Base-by-base conservation (phyloP, 2,797 vertebrate genomes). In the Manis crassicaudata region DNA sequence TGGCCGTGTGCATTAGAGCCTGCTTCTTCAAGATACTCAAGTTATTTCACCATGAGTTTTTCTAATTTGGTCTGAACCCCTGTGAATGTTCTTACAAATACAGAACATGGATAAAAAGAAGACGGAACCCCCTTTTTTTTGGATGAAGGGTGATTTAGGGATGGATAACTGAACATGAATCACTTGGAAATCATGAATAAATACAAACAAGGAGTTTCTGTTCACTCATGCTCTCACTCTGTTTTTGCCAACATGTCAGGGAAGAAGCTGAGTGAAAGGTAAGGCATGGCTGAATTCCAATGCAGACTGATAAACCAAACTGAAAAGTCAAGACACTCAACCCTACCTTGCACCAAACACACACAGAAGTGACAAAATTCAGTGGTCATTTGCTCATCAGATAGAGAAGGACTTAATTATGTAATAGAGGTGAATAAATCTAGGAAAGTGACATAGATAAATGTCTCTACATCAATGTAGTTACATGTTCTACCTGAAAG, bases 181-280 rank as follows among this genome's bases (percentile, higher is more conserved):
- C 95, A 96, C 89, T 88, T 96, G 77, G 95, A 96, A 91, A 96
- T 46, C 92, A 89, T 14, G 60, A 93, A 70, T 82, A 92, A 95
- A 88, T 29, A 92, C 75, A 86, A 95, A 95, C 62, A 90, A 23
- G 60, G 60, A 75, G n/a, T 37, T 97, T 95, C 60, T 87, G 63
- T 17, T 95, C 37, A 62, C 67, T 92, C 56, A 46, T 40, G 65
- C 52, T 65, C 76, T 84, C 54, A n/a, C 14, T 80, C 63, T 84
- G 68, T 80, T 94, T 82, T 60, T 56, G 40, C 89, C 90, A 67
- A 81, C 83, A 96, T 83, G 68, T n/a, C 32, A 62, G 54, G 58
- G 46, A 4, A 73, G n/a, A 86, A 68, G 72, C 32, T 63, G 63
- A 95, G 88, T 87, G 52, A 91, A 92, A 96, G 67, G 29, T 77